A percentile compares a stretch with the other conserved stretches of the same genome.
Evolutionary conservation across 2,797 vertebrate genomes (phyloP).

Genomic region (Heteromormyrus szaboi): DNA sequence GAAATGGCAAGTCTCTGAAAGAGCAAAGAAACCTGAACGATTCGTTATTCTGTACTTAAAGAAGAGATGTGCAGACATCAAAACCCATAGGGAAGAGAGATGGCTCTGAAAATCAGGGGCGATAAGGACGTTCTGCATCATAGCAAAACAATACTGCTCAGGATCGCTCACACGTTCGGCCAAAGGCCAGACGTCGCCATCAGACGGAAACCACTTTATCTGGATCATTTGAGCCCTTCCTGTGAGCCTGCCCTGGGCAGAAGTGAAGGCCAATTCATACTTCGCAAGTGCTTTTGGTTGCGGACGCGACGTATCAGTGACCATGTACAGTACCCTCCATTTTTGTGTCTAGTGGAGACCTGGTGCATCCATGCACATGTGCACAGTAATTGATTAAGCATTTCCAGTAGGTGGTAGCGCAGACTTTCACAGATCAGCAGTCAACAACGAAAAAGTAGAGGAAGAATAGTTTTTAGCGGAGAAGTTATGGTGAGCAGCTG

Average conservation of each 20-base stretch:
- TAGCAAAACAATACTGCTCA: not conserved
- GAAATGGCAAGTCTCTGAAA: not conserved
- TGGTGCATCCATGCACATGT: not conserved
- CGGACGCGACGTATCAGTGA: not conserved
- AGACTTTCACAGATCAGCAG: not conserved
- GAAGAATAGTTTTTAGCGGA: not conserved
- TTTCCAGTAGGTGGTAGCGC: not conserved
- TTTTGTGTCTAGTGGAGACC: not conserved
- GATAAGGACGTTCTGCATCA: not conserved
- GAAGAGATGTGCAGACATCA: not conserved
- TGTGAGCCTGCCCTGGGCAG: not conserved
- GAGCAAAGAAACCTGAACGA: not conserved
- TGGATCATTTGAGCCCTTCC: not conserved
- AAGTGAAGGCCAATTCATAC: not conserved
- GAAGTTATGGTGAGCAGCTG: not conserved
- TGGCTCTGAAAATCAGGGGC: not conserved
- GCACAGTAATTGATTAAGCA: not conserved
- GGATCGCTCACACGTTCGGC: not conserved
- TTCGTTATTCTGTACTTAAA: not conserved
- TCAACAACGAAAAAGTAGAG: not conserved
- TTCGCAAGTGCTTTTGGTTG: not conserved
- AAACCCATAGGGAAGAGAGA: not conserved
- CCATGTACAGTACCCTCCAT: not conserved
- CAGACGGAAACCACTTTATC: not conserved
- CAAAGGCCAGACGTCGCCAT: not conserved